These are phyloP conservation scores for Cavia porcellus DNA, from an alignment of 2,113 vertebrate genomes.

Conservation along the genomic window DNA sequence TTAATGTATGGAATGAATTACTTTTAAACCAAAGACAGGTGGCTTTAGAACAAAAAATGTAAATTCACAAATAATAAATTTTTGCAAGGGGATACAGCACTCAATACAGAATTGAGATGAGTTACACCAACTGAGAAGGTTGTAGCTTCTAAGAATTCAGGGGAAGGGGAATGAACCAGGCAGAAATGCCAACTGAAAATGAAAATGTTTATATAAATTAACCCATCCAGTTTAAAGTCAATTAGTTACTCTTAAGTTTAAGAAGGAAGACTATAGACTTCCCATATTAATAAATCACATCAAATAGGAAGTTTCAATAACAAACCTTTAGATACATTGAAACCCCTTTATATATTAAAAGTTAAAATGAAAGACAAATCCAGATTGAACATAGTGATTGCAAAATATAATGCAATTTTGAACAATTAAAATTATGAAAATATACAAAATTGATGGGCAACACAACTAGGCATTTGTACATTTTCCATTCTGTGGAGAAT, in stretches of 20 bases:
- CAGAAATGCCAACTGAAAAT: constrained; percentile 82
- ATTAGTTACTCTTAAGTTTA: constrained; percentile 82
- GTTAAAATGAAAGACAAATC: constrained; percentile 86
- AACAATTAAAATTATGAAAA: constrained; percentile 88
- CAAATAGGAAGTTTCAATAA: constrained; percentile 83
- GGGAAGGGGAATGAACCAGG: constrained; percentile 74
- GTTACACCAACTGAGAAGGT: background rate
- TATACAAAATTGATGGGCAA: constrained; percentile 86
- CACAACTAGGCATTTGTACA: constrained; percentile 83
- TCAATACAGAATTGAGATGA: constrained; percentile 40
- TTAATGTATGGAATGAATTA: constrained; percentile 13
- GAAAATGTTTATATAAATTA: constrained; percentile 89
- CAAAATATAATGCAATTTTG: constrained; percentile 88
- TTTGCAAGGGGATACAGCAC: background rate
- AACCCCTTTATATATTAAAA: constrained; percentile 82
- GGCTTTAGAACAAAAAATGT: constrained; percentile 13
- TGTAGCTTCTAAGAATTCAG: constrained; percentile 23
- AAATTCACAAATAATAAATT: constrained; percentile 35
- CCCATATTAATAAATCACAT: constrained; percentile 87
- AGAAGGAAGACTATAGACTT: constrained; percentile 83
- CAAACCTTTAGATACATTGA: constrained; percentile 83
- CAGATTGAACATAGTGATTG: constrained; percentile 86
- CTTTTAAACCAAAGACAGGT: constrained; percentile 1
- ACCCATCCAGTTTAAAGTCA: constrained; percentile 88
- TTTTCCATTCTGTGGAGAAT: constrained; percentile 84